phyloP scores from a whole-genome alignment of 64 coral and sea anemone species.

The Montipora foliosa region DNA sequence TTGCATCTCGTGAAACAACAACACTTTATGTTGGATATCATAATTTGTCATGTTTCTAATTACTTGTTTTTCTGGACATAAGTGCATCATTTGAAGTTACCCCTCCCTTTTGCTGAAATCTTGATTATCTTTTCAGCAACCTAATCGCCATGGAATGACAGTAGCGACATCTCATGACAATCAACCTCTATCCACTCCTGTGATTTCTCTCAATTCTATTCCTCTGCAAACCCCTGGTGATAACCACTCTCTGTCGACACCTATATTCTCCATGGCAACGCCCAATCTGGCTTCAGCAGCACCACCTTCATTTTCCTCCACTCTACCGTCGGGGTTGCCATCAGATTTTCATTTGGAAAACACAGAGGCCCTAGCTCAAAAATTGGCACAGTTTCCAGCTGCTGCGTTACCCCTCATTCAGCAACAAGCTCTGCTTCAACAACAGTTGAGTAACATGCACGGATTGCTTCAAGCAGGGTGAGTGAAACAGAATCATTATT shows the following conservation, averaged over 20 bases:
- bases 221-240: slow-evolving; percentile 29
- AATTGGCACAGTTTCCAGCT: slow-evolving; percentile 16
- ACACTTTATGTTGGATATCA: no score
- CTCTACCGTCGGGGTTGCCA: slow-evolving; percentile 23
- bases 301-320: slow-evolving; percentile 33
- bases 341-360: slow-evolving; percentile 31
- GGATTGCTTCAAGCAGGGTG: slow-evolving; percentile 30
- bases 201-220: slow-evolving; percentile 28
- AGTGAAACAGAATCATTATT: not conserved
- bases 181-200: slow-evolving; percentile 37
- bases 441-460: slow-evolving; percentile 40
- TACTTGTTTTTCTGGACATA: no score
- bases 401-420: slow-evolving; percentile 34
- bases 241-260: slow-evolving; percentile 9
- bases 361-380: slow-evolving; percentile 35
- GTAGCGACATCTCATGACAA: slow-evolving; percentile 12
- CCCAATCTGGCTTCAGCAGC: slow-evolving; percentile 21
- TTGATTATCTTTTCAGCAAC: slow-evolving; percentile 3
- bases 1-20: no score
- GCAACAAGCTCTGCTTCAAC: slow-evolving; percentile 26
- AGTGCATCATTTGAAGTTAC: not conserved
- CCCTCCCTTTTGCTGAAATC: not conserved
- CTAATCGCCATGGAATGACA: slow-evolving; percentile 25
- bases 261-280: slow-evolving; percentile 33
- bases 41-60: no score